Evolutionary conservation across 2,113 vertebrate species (phyloP).

Genomic region (Polypterus senegalus): DNA sequence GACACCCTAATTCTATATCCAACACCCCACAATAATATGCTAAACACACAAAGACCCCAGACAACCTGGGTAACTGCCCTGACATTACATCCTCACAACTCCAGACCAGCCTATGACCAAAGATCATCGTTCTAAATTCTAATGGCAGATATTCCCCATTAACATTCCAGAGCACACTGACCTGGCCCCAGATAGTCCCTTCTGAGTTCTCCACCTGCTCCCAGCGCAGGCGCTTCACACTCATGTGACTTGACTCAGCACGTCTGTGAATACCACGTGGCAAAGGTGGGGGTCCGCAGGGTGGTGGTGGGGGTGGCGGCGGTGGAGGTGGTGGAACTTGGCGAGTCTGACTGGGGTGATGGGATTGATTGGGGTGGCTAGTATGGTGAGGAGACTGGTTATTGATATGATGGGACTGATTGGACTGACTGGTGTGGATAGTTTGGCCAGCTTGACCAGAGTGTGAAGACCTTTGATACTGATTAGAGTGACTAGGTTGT

Average conservation of each 20-base stretch:
- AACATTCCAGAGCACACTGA: slow-evolving; percentile 24
- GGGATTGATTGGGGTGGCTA: slow-evolving; percentile 48
- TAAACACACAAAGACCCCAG: slow-evolving; percentile 10
- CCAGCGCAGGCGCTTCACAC: slow-evolving; percentile 91
- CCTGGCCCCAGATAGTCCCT: slow-evolving; percentile 97
- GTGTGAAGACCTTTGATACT: slow-evolving; percentile 35
- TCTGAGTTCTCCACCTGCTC: slow-evolving; percentile 96
- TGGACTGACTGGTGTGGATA: slow-evolving; percentile 34
- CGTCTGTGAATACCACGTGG: slow-evolving; percentile 45
- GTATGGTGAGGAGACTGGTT: slow-evolving; percentile 28
- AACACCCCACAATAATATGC: too few relatives aligned
- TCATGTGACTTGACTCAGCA: slow-evolving; percentile 87
- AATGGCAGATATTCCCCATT: too few relatives aligned
- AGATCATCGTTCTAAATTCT: too few relatives aligned
- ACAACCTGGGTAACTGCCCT: background rate
- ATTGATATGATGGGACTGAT: slow-evolving; percentile 41
- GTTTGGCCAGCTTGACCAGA: slow-evolving; percentile 31
- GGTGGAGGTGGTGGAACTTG: slow-evolving; percentile 37
- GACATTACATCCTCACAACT: background rate
- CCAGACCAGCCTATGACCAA: background rate
- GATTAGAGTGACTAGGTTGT: slow-evolving; percentile 2
- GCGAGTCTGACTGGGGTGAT: slow-evolving; percentile 36
- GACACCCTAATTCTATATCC: too few relatives aligned
- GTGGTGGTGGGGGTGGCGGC: slow-evolving; percentile 51
- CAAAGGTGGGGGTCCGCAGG: slow-evolving; percentile 44